Evolutionary conservation across 2,888 invertebrate genomes (phyloP).

Genomic region (Orthosia gracilis): DNA sequence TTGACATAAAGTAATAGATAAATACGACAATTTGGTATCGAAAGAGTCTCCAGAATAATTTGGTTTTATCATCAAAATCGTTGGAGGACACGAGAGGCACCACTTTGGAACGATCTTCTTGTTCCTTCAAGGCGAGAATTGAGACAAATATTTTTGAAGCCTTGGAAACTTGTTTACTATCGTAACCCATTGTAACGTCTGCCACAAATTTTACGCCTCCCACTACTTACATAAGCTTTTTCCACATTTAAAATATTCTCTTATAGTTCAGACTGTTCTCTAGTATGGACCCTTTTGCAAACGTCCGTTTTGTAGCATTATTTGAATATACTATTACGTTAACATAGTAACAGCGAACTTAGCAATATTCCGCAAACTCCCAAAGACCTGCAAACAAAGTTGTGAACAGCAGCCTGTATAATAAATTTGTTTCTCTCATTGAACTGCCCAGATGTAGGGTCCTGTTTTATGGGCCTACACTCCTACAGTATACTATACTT

Average conservation of each 20-base stretch:
- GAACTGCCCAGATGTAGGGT: slow-evolving; percentile 13
- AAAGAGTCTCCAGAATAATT: slow-evolving; percentile 38
- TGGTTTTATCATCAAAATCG: slow-evolving; percentile 41
- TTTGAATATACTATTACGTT: slow-evolving; percentile 43
- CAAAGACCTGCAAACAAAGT: slow-evolving; percentile 31
- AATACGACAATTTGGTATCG: slow-evolving; percentile 52
- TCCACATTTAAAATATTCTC: not conserved
- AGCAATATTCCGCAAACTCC: slow-evolving; percentile 33
- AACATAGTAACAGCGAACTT: slow-evolving; percentile 32
- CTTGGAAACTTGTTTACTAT: not conserved
- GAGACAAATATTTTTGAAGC: slow-evolving; percentile 4
- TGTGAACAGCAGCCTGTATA: slow-evolving; percentile 24
- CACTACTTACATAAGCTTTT: not conserved
- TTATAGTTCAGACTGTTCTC: slow-evolving; percentile 7
- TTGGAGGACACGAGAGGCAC: slow-evolving; percentile 2
- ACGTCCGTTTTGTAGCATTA: slow-evolving; percentile 12
- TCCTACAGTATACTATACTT: slow-evolving; percentile 2
- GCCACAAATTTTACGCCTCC: not conserved
- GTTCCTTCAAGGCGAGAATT: not conserved
- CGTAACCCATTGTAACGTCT: not conserved
- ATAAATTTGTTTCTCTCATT: slow-evolving; percentile 33
- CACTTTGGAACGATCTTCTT: not conserved
- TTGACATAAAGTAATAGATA: slow-evolving; percentile 56
- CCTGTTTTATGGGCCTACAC: slow-evolving; percentile 19
- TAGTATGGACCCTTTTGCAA: slow-evolving; percentile 1